phyloP scores from a whole-genome alignment of 2,113 vertebrate genomes.

The Orientallactaga bullata region DNA sequence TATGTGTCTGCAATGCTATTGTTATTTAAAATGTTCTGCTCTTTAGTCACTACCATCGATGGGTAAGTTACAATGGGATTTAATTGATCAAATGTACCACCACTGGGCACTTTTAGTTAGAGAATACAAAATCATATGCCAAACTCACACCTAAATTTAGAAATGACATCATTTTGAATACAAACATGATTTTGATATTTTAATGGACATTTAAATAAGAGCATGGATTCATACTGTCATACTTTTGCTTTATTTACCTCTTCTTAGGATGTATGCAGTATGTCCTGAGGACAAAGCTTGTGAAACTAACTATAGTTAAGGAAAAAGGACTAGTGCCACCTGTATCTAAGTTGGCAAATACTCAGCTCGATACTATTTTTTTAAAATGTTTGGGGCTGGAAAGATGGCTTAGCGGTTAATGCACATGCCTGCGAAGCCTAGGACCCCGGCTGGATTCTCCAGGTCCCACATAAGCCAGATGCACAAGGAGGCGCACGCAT shows the following conservation, averaged over 20 bases:
- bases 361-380: neutral
- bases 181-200: neutral
- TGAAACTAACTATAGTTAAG: neutral
- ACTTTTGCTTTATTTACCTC: neutral
- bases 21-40: constrained; percentile 35
- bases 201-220: neutral
- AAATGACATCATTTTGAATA: constrained; percentile 14
- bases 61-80: neutral
- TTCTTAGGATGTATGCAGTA: neutral
- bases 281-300: neutral
- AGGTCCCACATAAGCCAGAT: too few species aligned
- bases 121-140: constrained; percentile 5
- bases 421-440: too few species aligned
- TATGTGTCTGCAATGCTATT: neutral
- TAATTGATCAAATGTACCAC: neutral
- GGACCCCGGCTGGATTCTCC: too few species aligned
- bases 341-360: neutral
- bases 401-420: too few species aligned
- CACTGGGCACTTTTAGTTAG: neutral
- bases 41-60: neutral
- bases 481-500: too few species aligned
- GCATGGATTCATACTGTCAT: neutral
- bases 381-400: too few species aligned
- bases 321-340: neutral
- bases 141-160: constrained; percentile 40